Conservation (phyloP, 2,797 vertebrate species). For the Benthosema pterotum region DNA sequence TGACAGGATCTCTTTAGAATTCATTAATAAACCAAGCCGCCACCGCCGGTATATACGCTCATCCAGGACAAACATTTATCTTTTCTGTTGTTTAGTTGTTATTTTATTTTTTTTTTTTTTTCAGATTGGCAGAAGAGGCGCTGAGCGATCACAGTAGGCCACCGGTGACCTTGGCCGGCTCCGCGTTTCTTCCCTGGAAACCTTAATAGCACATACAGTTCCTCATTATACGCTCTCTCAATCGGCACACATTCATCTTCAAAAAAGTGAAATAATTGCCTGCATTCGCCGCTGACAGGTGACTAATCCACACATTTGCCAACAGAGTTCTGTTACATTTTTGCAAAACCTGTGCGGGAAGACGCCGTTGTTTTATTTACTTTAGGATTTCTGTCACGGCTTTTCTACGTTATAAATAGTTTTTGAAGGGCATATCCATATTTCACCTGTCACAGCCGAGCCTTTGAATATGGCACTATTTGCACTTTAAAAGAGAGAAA, state of each 20-base stretch:
- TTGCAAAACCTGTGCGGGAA: no score
- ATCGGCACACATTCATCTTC: conserved; percentile 41
- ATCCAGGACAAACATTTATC: conserved; percentile 23
- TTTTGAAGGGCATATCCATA: conserved; percentile 24
- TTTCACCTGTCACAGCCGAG: conserved; percentile 23
- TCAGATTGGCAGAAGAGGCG: conserved; percentile 14
- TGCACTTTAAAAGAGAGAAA: conserved; percentile 36
- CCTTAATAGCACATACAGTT: no score
- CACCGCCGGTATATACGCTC: conserved; percentile 18
- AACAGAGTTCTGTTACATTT: no score
- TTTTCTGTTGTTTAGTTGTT: no score
- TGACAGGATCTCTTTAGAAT: conserved; percentile 41
- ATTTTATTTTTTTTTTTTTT: conserved; percentile 16
- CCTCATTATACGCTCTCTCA: conserved; percentile 28
- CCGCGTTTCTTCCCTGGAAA: no score
- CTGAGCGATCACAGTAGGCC: neutral
- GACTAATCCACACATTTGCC: no score
- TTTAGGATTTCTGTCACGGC: no score
- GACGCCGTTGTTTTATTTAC: no score
- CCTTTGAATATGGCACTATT: conserved; percentile 26
- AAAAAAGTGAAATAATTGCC: conserved; percentile 12
- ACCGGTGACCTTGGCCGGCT: no score
- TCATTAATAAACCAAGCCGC: conserved; percentile 40
- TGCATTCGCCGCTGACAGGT: no score
- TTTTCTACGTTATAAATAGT: conserved; percentile 13